These are phyloP conservation scores for Mimachlamys varia DNA, from an alignment of 2,888 invertebrate species.

Conservation along the genomic window DNA sequence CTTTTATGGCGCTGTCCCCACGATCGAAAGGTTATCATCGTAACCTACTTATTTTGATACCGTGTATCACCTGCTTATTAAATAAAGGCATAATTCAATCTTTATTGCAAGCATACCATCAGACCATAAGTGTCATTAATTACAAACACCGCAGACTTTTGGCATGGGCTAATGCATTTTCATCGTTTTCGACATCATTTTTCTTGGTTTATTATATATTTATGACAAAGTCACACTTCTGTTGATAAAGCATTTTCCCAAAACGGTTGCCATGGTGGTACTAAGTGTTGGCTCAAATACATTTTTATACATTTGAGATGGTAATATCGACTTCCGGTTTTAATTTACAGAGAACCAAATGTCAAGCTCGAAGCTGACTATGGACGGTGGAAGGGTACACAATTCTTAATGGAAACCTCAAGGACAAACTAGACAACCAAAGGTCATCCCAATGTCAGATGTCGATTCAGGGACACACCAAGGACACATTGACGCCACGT, in stretches of 20 bases:
- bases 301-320: neutral
- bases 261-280: neutral
- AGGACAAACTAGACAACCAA: neutral
- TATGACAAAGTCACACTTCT: neutral
- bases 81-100: neutral
- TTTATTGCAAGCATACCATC: neutral
- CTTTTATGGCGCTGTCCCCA: neutral
- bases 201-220: neutral
- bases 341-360: constrained; percentile 16
- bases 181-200: neutral
- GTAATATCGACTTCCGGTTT: constrained; percentile 15
- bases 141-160: neutral
- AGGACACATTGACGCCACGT: neutral
- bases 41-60: neutral
- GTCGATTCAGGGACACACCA: neutral
- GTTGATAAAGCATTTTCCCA: neutral
- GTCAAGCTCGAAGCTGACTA: neutral
- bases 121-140: neutral
- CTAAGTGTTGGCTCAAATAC: neutral
- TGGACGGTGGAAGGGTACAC: neutral
- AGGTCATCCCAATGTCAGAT: neutral
- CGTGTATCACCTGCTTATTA: neutral
- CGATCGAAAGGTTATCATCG: neutral
- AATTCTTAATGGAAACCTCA: neutral
- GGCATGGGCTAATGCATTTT: neutral